Evolutionary conservation across 2,888 invertebrate species (phyloP).

Genomic region (Bellardia pandia): DNA sequence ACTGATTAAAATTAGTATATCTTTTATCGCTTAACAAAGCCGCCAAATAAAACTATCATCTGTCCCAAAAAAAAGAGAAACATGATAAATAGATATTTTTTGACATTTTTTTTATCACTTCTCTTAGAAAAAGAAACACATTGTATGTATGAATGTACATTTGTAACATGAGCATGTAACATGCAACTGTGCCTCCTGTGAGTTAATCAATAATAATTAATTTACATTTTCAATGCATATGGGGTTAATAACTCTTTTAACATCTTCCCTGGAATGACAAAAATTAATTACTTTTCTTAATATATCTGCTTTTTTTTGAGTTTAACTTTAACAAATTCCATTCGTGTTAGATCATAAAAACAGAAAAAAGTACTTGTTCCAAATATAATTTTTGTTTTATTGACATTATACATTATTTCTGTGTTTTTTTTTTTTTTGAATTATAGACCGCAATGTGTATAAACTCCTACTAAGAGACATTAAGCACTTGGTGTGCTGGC

Average conservation of each 20-base stretch:
- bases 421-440: background rate
- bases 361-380: background rate
- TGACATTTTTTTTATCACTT: background rate
- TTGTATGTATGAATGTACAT: background rate
- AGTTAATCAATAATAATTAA: conserved; percentile 64
- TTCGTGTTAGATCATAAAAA: conserved; percentile 47
- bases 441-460: conserved; percentile 40
- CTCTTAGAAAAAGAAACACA: background rate
- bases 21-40: background rate
- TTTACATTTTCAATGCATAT: conserved; percentile 63
- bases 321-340: conserved; percentile 56
- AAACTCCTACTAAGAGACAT: conserved; percentile 45
- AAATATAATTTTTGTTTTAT: conserved; percentile 52
- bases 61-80: background rate
- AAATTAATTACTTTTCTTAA: conserved; percentile 56
- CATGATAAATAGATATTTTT: background rate
- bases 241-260: conserved; percentile 72
- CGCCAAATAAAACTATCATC: background rate
- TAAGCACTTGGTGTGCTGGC: conserved; percentile 28
- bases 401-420: conserved; percentile 1
- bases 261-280: conserved; percentile 51
- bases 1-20: conserved; percentile 1
- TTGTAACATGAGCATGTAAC: conserved; percentile 45
- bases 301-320: conserved; percentile 1
- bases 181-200: conserved; percentile 55